A percentile compares a stretch with the other conserved stretches of the same genome.
Evolutionary conservation across 2,888 invertebrate genomes (phyloP).

Genomic region (Cynaeus angustus): DNA sequence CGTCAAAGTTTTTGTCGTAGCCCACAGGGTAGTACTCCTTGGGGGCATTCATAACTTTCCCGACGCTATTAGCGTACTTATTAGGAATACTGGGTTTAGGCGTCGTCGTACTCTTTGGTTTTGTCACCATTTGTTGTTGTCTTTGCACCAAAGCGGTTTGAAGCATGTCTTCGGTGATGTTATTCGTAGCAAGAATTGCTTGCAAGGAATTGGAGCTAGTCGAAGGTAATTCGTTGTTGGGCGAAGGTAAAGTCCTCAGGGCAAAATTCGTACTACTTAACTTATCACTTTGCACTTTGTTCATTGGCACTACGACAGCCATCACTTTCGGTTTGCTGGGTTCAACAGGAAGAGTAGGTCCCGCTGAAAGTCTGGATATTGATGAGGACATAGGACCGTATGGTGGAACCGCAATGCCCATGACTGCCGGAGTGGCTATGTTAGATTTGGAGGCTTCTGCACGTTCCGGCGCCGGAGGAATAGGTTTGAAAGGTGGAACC

Average conservation of each 20-base stretch:
- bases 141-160: conserved; percentile 83
- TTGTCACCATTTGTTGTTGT: conserved; percentile 76
- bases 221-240: conserved; percentile 60
- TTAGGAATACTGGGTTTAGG: conserved; percentile 70
- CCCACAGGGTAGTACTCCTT: conserved; percentile 91
- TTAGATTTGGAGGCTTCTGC: conserved; percentile 64
- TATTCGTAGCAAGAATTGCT: conserved; percentile 76
- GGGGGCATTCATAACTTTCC: conserved; percentile 91
- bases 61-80: conserved; percentile 65
- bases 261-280: conserved; percentile 64
- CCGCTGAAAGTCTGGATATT: conserved; percentile 72
- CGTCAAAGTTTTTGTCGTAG: conserved; percentile 92
- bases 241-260: conserved; percentile 62
- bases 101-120: conserved; percentile 65
- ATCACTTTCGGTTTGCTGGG: conserved; percentile 58
- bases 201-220: conserved; percentile 63
- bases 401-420: conserved; percentile 72
- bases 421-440: conserved; percentile 69
- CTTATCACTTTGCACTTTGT: conserved; percentile 60
- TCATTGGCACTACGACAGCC: conserved; percentile 64
- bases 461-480: conserved; percentile 78
- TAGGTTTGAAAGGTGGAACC: conserved; percentile 86
- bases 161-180: conserved; percentile 85
- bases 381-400: conserved; percentile 76
- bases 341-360: conserved; percentile 55